These are phyloP conservation scores for Caradrina kadenii DNA, from an alignment of 2,888 invertebrate species.

Conservation along the genomic window DNA sequence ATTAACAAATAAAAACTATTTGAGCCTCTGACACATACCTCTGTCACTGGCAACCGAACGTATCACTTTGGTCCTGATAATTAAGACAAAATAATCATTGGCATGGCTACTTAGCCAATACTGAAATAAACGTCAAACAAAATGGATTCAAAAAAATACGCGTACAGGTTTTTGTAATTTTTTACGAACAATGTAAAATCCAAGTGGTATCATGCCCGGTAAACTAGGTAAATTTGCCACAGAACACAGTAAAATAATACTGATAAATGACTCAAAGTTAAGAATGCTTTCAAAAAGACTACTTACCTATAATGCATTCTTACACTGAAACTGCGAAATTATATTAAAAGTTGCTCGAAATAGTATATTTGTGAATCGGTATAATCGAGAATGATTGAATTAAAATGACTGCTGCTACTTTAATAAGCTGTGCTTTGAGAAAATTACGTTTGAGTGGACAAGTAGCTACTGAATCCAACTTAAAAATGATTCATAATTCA, in stretches of 20 bases:
- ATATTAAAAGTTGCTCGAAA: not conserved
- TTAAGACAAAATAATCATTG: conserved; percentile 5
- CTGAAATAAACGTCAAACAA: conserved; percentile 20
- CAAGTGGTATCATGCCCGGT: conserved; percentile 25
- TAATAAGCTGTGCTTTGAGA: conserved; percentile 4
- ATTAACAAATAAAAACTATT: no score
- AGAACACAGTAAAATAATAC: conserved; percentile 1
- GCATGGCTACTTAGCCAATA: conserved; percentile 9
- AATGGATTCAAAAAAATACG: conserved; percentile 19
- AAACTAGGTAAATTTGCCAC: not conserved
- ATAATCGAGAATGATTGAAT: conserved; percentile 2
- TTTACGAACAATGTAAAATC: conserved; percentile 32
- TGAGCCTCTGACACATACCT: no score
- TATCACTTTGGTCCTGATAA: not conserved
- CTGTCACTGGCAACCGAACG: conserved; percentile 19
- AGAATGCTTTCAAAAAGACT: not conserved
- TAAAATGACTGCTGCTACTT: conserved; percentile 29
- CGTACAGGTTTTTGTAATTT: conserved; percentile 9
- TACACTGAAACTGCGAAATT: conserved; percentile 2
- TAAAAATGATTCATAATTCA: conserved; percentile 23
- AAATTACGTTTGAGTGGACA: conserved; percentile 9
- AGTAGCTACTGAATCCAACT: conserved; percentile 6
- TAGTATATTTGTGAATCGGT: not conserved
- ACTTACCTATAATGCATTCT: not conserved
- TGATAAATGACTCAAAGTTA: not conserved